Percentiles rank a stretch among this genome's conserved stretches.
These are phyloP conservation scores for Psilopsiagon aurifrons DNA, from an alignment of 2,113 vertebrate genomes.

Conservation along the genomic window DNA sequence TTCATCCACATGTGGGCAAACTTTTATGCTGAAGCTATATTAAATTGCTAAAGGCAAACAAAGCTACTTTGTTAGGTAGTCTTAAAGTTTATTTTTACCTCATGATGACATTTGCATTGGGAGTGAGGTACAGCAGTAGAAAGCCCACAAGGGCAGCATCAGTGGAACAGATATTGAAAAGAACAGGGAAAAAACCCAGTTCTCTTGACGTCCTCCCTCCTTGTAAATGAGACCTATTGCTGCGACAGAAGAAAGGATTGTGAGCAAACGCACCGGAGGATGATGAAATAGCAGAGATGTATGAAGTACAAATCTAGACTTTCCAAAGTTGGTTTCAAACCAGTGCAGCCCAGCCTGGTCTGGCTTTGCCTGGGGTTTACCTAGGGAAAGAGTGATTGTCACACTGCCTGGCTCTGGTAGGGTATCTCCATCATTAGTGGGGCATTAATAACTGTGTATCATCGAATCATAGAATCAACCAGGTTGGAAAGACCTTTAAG, in stretches of 20 bases:
- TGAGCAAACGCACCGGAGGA: not conserved
- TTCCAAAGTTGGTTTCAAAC: not conserved
- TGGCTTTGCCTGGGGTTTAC: not conserved
- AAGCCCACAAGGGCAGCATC: slow-evolving; percentile 51
- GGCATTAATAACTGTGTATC: not conserved
- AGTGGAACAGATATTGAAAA: slow-evolving; percentile 45
- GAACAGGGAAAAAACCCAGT: not conserved
- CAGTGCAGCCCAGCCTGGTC: not conserved
- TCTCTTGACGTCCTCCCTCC: slow-evolving; percentile 9
- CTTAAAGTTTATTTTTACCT: slow-evolving; percentile 65
- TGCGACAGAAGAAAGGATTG: slow-evolving; percentile 2
- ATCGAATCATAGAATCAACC: not conserved
- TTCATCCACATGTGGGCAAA: slow-evolving; percentile 46
- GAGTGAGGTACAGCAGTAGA: slow-evolving; percentile 41
- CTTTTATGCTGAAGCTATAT: slow-evolving; percentile 59
- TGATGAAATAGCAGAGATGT: not conserved
- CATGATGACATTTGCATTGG: slow-evolving; percentile 70
- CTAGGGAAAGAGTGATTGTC: not conserved
- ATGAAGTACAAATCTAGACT: not conserved
- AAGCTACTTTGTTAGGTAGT: slow-evolving; percentile 58
- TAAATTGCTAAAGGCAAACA: slow-evolving; percentile 70
- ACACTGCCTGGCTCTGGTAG: not conserved
- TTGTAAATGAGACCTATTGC: slow-evolving; percentile 41
- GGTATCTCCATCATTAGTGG: not conserved
- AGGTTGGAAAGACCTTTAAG: not conserved